Percentiles rank a stretch among this genome's conserved stretches.
phyloP scores from a whole-genome alignment of 2,888 invertebrate species.

The Synanthedon formicaeformis region DNA sequence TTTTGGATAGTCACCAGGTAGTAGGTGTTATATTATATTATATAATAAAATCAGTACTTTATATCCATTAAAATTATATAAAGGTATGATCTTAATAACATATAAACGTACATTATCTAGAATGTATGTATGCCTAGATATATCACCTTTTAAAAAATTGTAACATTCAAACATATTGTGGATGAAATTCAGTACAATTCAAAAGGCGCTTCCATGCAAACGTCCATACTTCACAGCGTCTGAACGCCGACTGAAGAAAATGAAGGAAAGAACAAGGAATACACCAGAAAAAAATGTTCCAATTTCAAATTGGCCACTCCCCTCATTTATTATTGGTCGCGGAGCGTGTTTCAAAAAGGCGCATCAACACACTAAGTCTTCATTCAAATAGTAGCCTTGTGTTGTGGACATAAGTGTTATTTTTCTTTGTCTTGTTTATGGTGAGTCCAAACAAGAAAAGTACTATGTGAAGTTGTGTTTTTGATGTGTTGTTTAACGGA shows the following conservation, averaged over 20 bases:
- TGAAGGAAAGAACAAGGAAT: conserved; percentile 26
- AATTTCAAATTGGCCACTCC: conserved; percentile 62
- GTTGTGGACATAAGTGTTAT: not conserved
- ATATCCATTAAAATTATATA: too few relatives aligned
- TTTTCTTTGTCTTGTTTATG: not conserved
- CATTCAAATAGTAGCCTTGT: not conserved
- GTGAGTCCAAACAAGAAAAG: conserved; percentile 3
- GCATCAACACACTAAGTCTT: not conserved
- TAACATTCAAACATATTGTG: too few relatives aligned
- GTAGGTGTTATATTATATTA: too few relatives aligned
- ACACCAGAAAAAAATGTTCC: conserved; percentile 44
- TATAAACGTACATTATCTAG: too few relatives aligned
- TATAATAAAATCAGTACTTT: too few relatives aligned
- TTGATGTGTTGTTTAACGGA: conserved; percentile 1
- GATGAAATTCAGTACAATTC: too few relatives aligned
- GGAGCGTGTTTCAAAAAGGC: conserved; percentile 16
- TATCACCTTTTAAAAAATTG: too few relatives aligned
- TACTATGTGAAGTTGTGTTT: conserved; percentile 2
- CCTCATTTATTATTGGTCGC: conserved; percentile 56
- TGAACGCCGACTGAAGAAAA: conserved; percentile 29
- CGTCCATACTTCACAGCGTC: conserved; percentile 9
- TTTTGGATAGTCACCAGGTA: too few relatives aligned
- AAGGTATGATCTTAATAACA: too few relatives aligned
- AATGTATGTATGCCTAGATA: too few relatives aligned
- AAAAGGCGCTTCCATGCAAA: not conserved